phyloP scores from a whole-genome alignment of 53 echinoderm and acorn worm genomes.

The Apostichopus leukothele region DNA sequence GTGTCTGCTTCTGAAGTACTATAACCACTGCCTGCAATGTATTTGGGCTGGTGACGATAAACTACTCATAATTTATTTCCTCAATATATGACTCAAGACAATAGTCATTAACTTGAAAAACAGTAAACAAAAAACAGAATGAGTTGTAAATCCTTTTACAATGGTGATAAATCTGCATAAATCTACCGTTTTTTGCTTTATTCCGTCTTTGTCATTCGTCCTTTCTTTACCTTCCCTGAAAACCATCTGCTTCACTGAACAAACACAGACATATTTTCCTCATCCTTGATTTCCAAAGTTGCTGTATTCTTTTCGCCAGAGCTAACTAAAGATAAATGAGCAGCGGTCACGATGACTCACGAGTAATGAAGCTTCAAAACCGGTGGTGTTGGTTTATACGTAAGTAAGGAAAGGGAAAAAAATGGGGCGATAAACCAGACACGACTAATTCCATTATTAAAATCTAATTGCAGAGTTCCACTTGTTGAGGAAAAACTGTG shows the following conservation, averaged over 20 bases:
- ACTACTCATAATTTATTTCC: too few relatives aligned
- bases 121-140: too few relatives aligned
- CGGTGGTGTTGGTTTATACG: neutral
- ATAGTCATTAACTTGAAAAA: too few relatives aligned
- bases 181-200: neutral
- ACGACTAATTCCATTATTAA: constrained; percentile 50
- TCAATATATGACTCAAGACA: too few relatives aligned
- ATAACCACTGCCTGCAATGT: too few relatives aligned
- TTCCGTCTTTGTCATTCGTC: neutral
- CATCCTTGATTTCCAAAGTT: constrained; percentile 48
- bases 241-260: constrained; percentile 48
- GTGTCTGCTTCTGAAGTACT: too few relatives aligned
- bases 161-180: neutral
- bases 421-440: constrained; percentile 43
- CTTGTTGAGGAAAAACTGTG: constrained; percentile 38
- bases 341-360: constrained; percentile 41
- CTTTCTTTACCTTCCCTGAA: constrained; percentile 11
- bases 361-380: constrained; percentile 35
- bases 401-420: neutral
- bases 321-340: constrained; percentile 42
- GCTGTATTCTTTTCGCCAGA: constrained; percentile 21
- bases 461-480: constrained; percentile 47
- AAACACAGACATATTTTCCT: constrained; percentile 49
- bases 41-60: too few relatives aligned
- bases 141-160: too few relatives aligned